Percentiles rank a stretch among this genome's conserved stretches.
phyloP scores from a whole-genome alignment of 2,113 vertebrate species.

The Donacobius atricapilla region DNA sequence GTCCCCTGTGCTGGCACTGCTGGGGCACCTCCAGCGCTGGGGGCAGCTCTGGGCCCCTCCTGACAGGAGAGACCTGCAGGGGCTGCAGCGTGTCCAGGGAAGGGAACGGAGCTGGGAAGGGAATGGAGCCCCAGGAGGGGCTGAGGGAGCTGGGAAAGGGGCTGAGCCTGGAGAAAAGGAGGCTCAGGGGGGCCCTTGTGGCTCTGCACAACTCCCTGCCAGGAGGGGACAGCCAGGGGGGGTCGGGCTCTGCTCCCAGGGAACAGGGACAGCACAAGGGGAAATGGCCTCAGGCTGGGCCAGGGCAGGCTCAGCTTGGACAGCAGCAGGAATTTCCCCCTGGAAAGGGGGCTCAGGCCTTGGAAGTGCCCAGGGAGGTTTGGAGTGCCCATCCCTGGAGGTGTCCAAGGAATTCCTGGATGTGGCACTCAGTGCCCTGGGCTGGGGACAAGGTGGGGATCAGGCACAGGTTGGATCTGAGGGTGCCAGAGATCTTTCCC shows the following conservation, averaged over 20 bases:
- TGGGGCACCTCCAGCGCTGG: not conserved
- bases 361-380: not conserved
- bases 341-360: not conserved
- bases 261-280: not conserved
- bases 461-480: rapidly evolving
- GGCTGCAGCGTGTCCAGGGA: no score
- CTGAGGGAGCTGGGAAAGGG: not conserved
- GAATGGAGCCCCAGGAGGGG: not conserved
- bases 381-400: not conserved
- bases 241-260: not conserved
- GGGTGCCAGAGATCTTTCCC: rapidly evolving
- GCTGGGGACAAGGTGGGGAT: not conserved
- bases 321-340: not conserved
- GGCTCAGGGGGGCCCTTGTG: no score
- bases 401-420: not conserved
- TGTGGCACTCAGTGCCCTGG: not conserved
- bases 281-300: not conserved
- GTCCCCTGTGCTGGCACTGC: not conserved
- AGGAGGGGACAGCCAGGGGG: no score
- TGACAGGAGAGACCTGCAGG: not conserved
- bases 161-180: no score
- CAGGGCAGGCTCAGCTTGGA: not conserved
- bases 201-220: no score
- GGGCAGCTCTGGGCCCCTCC: not conserved
- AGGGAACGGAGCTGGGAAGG: not conserved